A percentile compares a stretch with the other conserved stretches of the same genome.
Evolutionary conservation across 1,140 invertebrate genomes (phyloP).

Genomic region (Procambarus virginalis): DNA sequence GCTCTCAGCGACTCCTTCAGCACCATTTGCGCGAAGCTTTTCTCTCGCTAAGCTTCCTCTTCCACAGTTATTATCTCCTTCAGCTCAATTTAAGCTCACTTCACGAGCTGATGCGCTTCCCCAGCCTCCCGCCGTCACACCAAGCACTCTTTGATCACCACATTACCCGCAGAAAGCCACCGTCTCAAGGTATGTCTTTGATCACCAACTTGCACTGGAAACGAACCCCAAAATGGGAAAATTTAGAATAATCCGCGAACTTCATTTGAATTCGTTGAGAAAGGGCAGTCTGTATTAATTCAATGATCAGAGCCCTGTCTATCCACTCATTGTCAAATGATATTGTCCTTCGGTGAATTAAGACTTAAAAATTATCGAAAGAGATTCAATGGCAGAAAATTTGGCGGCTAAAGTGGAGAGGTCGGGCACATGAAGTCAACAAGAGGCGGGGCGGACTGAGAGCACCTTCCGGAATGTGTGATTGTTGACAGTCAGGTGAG

Average conservation of each 20-base stretch:
- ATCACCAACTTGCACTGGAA: background rate
- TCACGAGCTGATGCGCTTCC: background rate
- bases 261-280: no score
- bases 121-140: background rate
- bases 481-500: background rate
- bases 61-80: slow-evolving; percentile 29
- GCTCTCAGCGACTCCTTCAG: background rate
- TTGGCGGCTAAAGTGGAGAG: no score
- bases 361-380: no score
- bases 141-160: background rate
- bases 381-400: no score
- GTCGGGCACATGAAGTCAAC: background rate
- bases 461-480: background rate
- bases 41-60: slow-evolving; percentile 25
- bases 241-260: no score
- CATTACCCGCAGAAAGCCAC: background rate
- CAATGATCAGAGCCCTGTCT: no score
- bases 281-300: no score
- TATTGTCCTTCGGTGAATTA: no score
- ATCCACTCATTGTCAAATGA: no score
- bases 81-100: slow-evolving; percentile 25
- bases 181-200: background rate
- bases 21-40: background rate
- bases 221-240: no score
- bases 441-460: background rate